Conservation (phyloP, 2,797 vertebrate species). For the Malacoraja senta region DNA sequence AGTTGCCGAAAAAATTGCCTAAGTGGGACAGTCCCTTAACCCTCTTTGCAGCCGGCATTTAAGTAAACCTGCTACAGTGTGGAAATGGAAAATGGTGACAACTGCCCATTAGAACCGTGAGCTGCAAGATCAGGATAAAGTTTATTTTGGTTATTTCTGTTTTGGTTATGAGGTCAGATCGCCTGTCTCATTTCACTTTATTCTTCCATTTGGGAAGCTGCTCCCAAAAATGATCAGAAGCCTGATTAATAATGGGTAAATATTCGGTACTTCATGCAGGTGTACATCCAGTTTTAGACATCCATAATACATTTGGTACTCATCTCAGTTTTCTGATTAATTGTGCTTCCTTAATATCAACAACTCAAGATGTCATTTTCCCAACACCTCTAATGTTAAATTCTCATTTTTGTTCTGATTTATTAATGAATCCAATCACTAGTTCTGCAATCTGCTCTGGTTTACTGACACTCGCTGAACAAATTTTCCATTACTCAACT, state of each 20-base stretch:
- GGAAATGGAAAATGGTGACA: not conserved
- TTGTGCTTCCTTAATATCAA: not conserved
- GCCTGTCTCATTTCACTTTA: not conserved
- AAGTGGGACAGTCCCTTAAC: no score
- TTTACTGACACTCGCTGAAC: no score
- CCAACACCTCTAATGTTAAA: not conserved
- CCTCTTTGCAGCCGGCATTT: not conserved
- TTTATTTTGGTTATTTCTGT: not conserved
- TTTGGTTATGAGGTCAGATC: not conserved
- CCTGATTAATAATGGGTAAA: not conserved
- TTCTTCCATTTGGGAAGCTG: not conserved
- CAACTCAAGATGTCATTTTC: not conserved
- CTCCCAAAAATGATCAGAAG: not conserved
- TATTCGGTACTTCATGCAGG: not conserved
- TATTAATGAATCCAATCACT: not conserved
- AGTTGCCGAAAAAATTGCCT: no score
- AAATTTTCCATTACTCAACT: not conserved
- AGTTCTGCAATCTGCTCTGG: not conserved
- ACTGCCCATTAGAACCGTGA: no score
- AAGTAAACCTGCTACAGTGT: not conserved
- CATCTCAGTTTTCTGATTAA: not conserved
- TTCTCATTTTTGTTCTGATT: not conserved
- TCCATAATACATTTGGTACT: not conserved
- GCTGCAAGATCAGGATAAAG: no score
- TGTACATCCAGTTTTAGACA: not conserved